phyloP scores from a whole-genome alignment of 2,888 invertebrate genomes.

The Isotomurus palustris region DNA sequence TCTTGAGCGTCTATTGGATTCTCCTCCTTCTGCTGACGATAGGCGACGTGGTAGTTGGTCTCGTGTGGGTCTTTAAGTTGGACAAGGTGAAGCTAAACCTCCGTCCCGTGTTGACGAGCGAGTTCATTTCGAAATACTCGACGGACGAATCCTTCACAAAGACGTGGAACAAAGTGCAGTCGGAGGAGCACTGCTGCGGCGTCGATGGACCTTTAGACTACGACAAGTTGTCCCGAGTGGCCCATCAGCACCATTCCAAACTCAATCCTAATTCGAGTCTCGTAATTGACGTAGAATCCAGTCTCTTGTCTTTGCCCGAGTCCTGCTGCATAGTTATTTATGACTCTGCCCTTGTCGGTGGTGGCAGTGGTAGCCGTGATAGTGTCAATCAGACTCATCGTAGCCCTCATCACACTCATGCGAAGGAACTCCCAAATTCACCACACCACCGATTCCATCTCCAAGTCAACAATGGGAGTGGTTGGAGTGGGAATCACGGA shows the following conservation, averaged over 20 bases:
- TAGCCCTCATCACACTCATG: slow-evolving; percentile 27
- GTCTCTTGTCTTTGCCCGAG: slow-evolving; percentile 32
- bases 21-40: slow-evolving; percentile 71
- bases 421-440: slow-evolving; percentile 20
- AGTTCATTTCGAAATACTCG: slow-evolving; percentile 66
- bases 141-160: slow-evolving; percentile 65
- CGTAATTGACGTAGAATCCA: slow-evolving; percentile 23
- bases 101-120: slow-evolving; percentile 61
- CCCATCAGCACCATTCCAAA: slow-evolving; percentile 13
- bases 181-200: slow-evolving; percentile 63
- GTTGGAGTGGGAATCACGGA: slow-evolving; percentile 3
- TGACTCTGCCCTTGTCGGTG: slow-evolving; percentile 31
- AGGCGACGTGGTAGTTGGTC: slow-evolving; percentile 76
- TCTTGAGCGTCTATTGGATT: slow-evolving; percentile 80
- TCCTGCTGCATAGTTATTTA: slow-evolving; percentile 41
- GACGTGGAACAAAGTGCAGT: slow-evolving; percentile 40
- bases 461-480: slow-evolving; percentile 10
- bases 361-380: slow-evolving; percentile 32
- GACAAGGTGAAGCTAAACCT: slow-evolving; percentile 66
- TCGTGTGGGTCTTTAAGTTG: slow-evolving; percentile 78
- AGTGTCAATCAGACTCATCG: slow-evolving; percentile 32
- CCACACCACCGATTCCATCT: slow-evolving; percentile 18
- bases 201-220: slow-evolving; percentile 59
- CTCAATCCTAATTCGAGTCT: slow-evolving; percentile 12
- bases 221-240: slow-evolving; percentile 26